Evolutionary conservation across 2,113 vertebrate species (phyloP), one percentile per base, ranked within the genome.

Genomic region (Zosterops lateralis): DNA sequence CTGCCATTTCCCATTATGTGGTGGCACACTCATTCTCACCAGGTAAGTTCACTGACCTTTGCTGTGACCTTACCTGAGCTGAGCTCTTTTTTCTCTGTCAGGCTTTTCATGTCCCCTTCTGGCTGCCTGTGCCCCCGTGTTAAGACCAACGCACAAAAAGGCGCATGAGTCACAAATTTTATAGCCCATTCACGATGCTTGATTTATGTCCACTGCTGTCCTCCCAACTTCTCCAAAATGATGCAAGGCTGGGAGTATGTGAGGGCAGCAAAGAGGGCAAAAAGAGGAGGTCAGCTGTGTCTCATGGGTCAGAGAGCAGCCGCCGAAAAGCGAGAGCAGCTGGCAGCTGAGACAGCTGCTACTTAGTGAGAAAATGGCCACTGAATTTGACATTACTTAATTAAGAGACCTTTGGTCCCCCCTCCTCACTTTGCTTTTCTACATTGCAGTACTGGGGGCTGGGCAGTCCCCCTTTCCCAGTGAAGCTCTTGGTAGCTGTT

Each of bases 171-270:
- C 91, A 91, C 38, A 8, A 80, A 84, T 93, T 93, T 94, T 87
- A 90, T 32, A 91, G 88, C 72, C 92, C 73, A 75, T 95, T 97
- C 88, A 75, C 18, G 60, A 24, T 60, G 58, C 54, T 90, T 94
- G 96, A 94, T 96, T 97, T 95, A 95, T 90, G 79, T 56, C 78
- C 61, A 2, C 56, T 62, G 82, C 68, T 86, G 84, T 91, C 56
- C 85, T 93, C 70, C 68, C 71, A 44, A 9, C 66, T 88, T 67
- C 80, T 93, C 70, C 47, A 5, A n/a, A 78, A 76, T 14, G 48
- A 58, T 70, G 68, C 51, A 9, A 53, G 67, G 50, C 64, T 82
- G 78, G 61, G 70, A 60, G 65, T 1, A 17, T 0, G 1, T 28
- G 45, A 82, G 68, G 65, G 87, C 40, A 70, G 85, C 54, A 64